These are phyloP conservation scores for Dryobotodes eremita DNA, from an alignment of 2,888 invertebrate species.

Conservation along the genomic window DNA sequence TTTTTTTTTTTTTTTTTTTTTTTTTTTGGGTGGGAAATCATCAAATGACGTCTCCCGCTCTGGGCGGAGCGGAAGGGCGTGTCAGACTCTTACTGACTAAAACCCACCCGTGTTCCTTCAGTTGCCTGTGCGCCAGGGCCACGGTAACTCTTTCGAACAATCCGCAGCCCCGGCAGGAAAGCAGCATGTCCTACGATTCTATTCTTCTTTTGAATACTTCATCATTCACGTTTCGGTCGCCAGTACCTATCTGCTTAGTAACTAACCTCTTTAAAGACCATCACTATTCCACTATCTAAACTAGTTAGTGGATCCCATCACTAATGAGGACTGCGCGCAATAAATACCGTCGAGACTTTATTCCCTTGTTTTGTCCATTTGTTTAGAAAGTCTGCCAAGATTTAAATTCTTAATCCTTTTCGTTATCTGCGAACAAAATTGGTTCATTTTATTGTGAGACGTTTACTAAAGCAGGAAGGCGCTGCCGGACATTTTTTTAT, in stretches of 20 bases:
- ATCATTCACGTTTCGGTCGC: not conserved
- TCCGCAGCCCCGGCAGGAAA: too few relatives aligned
- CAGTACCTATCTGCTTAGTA: not conserved
- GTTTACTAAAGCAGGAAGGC: constrained; percentile 50
- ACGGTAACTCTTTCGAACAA: too few relatives aligned
- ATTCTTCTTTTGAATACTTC: not conserved
- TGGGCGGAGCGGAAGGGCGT: too few relatives aligned
- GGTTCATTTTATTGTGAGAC: constrained; percentile 74
- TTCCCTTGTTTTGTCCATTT: constrained; percentile 75
- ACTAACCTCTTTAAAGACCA: not conserved
- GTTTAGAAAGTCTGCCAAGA: constrained; percentile 70
- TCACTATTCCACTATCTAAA: constrained; percentile 2
- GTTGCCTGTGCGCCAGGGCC: too few relatives aligned
- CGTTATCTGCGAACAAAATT: constrained; percentile 76
- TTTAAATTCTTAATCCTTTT: constrained; percentile 76
- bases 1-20: too few relatives aligned
- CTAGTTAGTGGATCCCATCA: constrained; percentile 8
- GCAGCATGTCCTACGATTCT: not conserved
- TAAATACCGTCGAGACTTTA: constrained; percentile 71
- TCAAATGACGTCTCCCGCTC: too few relatives aligned
- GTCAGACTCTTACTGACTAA: too few relatives aligned
- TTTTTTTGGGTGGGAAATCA: too few relatives aligned
- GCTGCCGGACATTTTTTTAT: constrained; percentile 39
- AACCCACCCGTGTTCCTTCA: too few relatives aligned
- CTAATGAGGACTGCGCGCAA: constrained; percentile 64